Conservation (phyloP, 2,888 invertebrate genomes). For the Calameuta idolon region DNA sequence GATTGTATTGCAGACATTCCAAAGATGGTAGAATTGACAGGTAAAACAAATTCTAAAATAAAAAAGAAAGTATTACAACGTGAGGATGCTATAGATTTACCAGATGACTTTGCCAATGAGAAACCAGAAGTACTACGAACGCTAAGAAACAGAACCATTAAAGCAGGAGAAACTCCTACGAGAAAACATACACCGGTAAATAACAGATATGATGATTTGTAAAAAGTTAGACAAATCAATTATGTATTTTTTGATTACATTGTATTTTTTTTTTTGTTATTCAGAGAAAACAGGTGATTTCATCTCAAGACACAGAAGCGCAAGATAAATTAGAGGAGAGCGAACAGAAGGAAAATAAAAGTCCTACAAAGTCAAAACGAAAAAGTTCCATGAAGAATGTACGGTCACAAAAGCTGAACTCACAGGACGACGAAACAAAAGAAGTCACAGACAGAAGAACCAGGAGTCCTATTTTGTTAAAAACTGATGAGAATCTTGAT, state of each 20-base stretch:
- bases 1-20: neutral
- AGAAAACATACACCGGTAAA: conserved; percentile 13
- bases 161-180: conserved; percentile 13
- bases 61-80: conserved; percentile 4
- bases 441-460: neutral
- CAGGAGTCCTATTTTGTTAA: neutral
- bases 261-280: neutral
- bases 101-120: neutral
- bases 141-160: conserved; percentile 38
- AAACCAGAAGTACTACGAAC: conserved; percentile 10
- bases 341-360: conserved; percentile 23
- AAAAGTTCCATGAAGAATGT: neutral
- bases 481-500: neutral
- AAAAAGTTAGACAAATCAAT: conserved; percentile 11
- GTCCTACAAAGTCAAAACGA: neutral
- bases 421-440: neutral
- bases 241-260: neutral
- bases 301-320: conserved; percentile 6
- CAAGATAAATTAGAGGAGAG: conserved; percentile 2
- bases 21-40: neutral
- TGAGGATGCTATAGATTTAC: neutral
- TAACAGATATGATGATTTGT: conserved; percentile 13
- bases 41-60: neutral
- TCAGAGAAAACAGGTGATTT: neutral
- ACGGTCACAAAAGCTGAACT: neutral